Percentiles rank a stretch among this genome's conserved stretches.
Evolutionary conservation across 2,113 vertebrate species (phyloP).

Genomic region (Anoplopoma fimbria): DNA sequence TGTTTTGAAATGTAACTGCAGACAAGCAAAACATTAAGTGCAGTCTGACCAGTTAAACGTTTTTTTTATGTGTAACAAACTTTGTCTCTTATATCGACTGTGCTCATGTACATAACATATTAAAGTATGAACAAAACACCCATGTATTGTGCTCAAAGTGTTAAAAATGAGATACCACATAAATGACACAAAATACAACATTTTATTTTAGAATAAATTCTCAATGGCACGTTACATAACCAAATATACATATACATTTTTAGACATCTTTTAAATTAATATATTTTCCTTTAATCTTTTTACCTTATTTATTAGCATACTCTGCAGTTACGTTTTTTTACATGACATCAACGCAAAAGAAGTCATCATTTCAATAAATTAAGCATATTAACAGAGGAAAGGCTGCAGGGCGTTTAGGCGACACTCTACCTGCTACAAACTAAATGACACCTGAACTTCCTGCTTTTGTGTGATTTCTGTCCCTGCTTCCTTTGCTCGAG

Average conservation of each 20-base stretch:
- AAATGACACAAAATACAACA: conserved; percentile 87
- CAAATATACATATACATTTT: conserved; percentile 85
- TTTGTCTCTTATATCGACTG: no score
- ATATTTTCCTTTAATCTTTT: conserved; percentile 71
- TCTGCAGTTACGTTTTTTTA: conserved; percentile 77
- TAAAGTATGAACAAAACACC: not conserved
- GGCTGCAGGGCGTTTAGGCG: conserved; percentile 59
- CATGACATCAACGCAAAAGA: conserved; percentile 80
- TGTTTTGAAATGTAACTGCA: not conserved
- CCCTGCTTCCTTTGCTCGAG: conserved; percentile 22
- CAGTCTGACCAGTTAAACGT: not conserved
- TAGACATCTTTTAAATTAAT: conserved; percentile 81
- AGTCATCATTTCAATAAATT: conserved; percentile 79
- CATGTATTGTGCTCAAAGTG: not conserved
- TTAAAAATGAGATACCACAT: conserved; percentile 16
- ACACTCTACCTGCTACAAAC: conserved; percentile 62
- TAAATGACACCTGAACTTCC: conserved; percentile 52
- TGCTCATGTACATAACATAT: not conserved
- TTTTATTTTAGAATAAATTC: conserved; percentile 86
- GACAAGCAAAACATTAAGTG: not conserved
- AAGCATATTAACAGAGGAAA: conserved; percentile 76
- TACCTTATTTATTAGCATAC: conserved; percentile 63
- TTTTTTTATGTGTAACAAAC: not conserved
- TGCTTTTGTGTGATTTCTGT: conserved; percentile 29
- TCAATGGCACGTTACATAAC: conserved; percentile 84